phyloP scores from a whole-genome alignment of 2,888 invertebrate genomes.

The Ophion obscuratus region DNA sequence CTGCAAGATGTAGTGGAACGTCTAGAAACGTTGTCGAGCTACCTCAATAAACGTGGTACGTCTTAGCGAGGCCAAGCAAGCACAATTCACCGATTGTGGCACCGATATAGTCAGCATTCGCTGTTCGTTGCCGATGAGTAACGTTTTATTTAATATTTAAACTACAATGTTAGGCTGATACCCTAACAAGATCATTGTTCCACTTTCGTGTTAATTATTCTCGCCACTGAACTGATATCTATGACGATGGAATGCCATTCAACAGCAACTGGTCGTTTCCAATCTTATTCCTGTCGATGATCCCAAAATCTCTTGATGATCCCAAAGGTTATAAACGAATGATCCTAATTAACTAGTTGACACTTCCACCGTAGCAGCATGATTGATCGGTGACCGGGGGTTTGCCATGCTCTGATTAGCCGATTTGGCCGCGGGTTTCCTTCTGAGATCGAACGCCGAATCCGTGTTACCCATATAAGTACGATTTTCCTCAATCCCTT shows the following conservation, averaged over 20 bases:
- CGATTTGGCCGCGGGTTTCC: slow-evolving; percentile 2
- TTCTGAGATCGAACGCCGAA: slow-evolving; percentile 17
- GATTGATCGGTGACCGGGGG: neutral
- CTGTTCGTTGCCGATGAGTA: neutral
- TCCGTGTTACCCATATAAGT: slow-evolving; percentile 30
- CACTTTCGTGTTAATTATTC: neutral
- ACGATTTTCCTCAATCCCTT: slow-evolving; percentile 13
- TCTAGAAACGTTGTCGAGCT: too few relatives aligned
- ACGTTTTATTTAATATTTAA: slow-evolving; percentile 43
- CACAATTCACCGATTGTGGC: neutral
- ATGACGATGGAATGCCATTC: neutral
- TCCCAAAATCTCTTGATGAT: neutral
- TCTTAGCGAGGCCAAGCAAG: neutral
- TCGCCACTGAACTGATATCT: neutral
- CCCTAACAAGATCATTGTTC: neutral
- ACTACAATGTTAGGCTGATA: neutral
- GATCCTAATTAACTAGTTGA: slow-evolving; percentile 1
- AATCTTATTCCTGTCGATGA: neutral
- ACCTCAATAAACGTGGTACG: neutral
- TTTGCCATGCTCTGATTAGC: slow-evolving; percentile 12
- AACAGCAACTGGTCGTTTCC: neutral
- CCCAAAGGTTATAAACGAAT: neutral
- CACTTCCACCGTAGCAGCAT: neutral
- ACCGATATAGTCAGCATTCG: neutral
- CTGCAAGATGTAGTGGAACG: neutral